phyloP scores from a whole-genome alignment of 2,797 vertebrate species.

The Malurus splendens region DNA sequence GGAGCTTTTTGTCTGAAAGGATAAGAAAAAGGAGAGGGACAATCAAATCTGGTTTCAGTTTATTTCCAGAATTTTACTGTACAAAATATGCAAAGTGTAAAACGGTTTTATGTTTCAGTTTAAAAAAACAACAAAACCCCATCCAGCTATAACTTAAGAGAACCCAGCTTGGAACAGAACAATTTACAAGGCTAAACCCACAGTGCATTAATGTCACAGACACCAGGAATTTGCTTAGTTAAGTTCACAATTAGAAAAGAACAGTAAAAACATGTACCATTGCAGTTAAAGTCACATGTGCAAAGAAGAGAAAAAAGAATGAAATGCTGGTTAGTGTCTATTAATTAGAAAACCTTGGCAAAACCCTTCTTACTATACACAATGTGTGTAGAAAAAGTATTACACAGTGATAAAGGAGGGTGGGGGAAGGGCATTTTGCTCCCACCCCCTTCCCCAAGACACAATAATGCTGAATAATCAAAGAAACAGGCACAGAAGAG shows the following conservation, averaged over 20 bases:
- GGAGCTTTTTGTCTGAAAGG: not conserved
- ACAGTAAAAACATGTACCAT: constrained; percentile 36
- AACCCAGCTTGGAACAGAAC: constrained; percentile 50
- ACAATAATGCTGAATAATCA: constrained; percentile 1
- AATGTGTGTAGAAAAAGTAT: constrained; percentile 29
- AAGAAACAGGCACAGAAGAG: constrained; percentile 57
- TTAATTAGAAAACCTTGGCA: constrained; percentile 32
- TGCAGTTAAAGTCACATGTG: constrained; percentile 16
- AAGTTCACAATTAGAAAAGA: constrained; percentile 20
- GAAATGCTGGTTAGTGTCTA: constrained; percentile 39
- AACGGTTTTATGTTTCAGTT: constrained; percentile 58
- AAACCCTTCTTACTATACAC: constrained; percentile 27
- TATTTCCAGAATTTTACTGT: constrained; percentile 70
- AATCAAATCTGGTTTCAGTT: constrained; percentile 50
- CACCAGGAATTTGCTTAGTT: constrained; percentile 26
- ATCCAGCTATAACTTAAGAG: constrained; percentile 53
- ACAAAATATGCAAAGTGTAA: constrained; percentile 69
- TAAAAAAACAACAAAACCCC: constrained; percentile 56
- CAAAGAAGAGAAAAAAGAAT: not conserved
- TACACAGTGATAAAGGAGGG: constrained; percentile 30
- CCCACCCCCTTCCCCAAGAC: not conserved
- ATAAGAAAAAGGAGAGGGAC: not conserved
- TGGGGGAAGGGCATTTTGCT: not conserved
- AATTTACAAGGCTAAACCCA: constrained; percentile 47
- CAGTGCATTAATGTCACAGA: constrained; percentile 46